A percentile compares a stretch with the other conserved stretches of the same genome.
phyloP scores from a whole-genome alignment of 2,797 vertebrate species.

The Enteromius treurensis region DNA sequence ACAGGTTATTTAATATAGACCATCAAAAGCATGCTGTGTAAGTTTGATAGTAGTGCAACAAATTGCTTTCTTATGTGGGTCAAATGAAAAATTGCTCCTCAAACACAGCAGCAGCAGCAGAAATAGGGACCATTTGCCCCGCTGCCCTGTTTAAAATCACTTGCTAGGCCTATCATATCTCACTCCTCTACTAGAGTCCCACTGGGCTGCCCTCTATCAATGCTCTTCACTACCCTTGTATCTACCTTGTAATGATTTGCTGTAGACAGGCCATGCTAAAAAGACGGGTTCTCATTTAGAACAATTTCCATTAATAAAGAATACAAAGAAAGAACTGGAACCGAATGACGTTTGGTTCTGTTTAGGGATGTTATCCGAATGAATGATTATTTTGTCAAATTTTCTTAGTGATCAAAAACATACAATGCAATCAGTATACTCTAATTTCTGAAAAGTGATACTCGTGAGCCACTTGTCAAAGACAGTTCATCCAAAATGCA shows the following conservation, averaged over 20 bases:
- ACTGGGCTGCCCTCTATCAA: slow-evolving; percentile 30
- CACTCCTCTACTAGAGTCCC: slow-evolving; percentile 18
- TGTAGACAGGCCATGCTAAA: background rate
- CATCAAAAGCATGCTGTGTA: slow-evolving; percentile 39
- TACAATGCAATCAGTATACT: background rate
- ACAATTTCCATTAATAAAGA: background rate
- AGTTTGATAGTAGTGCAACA: slow-evolving; percentile 47
- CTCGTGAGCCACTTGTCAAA: background rate
- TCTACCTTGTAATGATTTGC: slow-evolving; percentile 1
- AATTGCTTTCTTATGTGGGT: slow-evolving; percentile 51
- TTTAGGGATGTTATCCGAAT: background rate
- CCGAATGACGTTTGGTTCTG: background rate
- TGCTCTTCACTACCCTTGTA: slow-evolving; percentile 11
- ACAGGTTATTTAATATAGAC: slow-evolving; percentile 23
- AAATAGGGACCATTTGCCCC: slow-evolving; percentile 40
- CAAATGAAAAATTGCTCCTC: slow-evolving; percentile 52
- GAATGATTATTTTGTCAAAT: background rate
- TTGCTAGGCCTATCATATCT: slow-evolving; percentile 42
- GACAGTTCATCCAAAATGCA: background rate
- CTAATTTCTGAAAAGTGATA: background rate
- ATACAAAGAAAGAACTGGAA: background rate
- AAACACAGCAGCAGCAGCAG: slow-evolving; percentile 22
- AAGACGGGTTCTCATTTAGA: background rate
- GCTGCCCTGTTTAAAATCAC: slow-evolving; percentile 49
- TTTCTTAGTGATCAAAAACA: background rate